A percentile compares a stretch with the other conserved stretches of the same genome.
Evolutionary conservation across 2,113 vertebrate genomes (phyloP).

Genomic region (Loxodonta africana): DNA sequence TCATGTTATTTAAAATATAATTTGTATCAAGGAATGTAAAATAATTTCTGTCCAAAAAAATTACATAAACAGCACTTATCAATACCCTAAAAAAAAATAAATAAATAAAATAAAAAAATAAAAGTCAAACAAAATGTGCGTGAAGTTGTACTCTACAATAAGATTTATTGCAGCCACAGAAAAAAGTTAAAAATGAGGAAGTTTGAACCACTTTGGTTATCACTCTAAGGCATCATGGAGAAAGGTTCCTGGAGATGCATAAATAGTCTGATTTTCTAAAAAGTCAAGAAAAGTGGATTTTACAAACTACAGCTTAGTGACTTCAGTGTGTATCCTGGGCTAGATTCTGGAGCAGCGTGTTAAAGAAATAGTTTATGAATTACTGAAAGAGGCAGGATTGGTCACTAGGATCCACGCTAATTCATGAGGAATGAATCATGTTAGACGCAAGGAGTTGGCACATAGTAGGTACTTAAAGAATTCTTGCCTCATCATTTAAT

Average conservation of each 20-base stretch:
- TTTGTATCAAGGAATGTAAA: conserved; percentile 43
- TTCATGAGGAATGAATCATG: conserved; percentile 8
- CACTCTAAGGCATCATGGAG: not conserved
- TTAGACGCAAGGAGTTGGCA: not conserved
- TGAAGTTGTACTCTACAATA: conserved; percentile 13
- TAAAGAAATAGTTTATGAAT: conserved; percentile 28
- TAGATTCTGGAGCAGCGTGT: not conserved
- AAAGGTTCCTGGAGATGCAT: not conserved
- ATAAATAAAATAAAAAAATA: no score
- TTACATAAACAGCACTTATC: not conserved
- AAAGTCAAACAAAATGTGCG: not conserved
- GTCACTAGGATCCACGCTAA: not conserved
- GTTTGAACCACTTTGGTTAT: conserved; percentile 1
- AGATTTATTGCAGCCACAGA: not conserved
- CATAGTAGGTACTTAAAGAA: not conserved
- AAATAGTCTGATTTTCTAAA: conserved; percentile 44
- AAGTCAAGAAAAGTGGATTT: not conserved
- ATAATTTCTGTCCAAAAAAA: not conserved
- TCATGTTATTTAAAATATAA: conserved; percentile 41
- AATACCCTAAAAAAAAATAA: no score
- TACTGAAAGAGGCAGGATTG: conserved; percentile 30
- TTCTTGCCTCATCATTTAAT: not conserved
- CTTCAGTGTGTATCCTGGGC: not conserved
- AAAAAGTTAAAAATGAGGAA: not conserved
- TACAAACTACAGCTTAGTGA: not conserved